These are phyloP conservation scores for Leucoma salicis DNA, from an alignment of 2,888 invertebrate species.

Conservation along the genomic window DNA sequence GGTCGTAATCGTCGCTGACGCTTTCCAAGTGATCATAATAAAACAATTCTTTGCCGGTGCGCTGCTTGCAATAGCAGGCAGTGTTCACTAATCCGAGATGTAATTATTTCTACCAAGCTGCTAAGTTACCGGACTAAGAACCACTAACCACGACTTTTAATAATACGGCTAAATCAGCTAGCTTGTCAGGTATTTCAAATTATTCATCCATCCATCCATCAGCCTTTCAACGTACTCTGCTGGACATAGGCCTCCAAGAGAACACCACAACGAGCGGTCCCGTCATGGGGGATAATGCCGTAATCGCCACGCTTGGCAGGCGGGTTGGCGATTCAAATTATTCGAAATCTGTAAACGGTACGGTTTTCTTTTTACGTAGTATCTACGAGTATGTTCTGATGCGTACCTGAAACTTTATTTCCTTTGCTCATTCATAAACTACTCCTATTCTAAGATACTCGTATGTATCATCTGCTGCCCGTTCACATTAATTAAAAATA, in stretches of 20 bases:
- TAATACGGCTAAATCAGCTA: slow-evolving; percentile 60
- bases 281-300: too few species aligned
- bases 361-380: slow-evolving; percentile 66
- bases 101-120: slow-evolving; percentile 64
- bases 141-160: slow-evolving; percentile 63
- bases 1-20: slow-evolving; percentile 59
- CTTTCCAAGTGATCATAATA: slow-evolving; percentile 65
- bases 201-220: too few species aligned
- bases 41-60: slow-evolving; percentile 69
- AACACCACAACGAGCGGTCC: too few species aligned
- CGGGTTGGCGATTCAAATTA: too few species aligned
- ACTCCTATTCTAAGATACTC: slow-evolving; percentile 58
- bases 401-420: slow-evolving; percentile 65
- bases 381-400: slow-evolving; percentile 68
- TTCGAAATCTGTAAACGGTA: slow-evolving; percentile 53
- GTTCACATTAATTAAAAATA: slow-evolving; percentile 63
- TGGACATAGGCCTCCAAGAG: too few species aligned
- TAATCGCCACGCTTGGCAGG: too few species aligned
- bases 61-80: slow-evolving; percentile 66
- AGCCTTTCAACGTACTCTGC: too few species aligned
- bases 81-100: slow-evolving; percentile 67
- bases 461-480: slow-evolving; percentile 43
- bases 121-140: slow-evolving; percentile 69
- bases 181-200: slow-evolving; percentile 62
- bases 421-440: slow-evolving; percentile 60